phyloP scores from a whole-genome alignment of 1,140 invertebrate genomes.

The Cyphomyrmex costatus region DNA sequence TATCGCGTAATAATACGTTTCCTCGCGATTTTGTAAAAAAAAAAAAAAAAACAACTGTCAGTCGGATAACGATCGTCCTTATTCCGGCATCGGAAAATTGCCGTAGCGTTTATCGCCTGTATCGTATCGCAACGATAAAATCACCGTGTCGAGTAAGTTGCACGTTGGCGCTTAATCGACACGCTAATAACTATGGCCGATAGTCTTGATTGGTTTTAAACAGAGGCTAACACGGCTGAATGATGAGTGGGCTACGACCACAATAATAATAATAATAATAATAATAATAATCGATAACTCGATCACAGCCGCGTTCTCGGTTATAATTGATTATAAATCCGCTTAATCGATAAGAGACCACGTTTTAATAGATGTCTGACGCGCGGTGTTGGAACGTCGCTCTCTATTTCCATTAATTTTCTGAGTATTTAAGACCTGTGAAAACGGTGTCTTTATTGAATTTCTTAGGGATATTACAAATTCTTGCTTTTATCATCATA shows the following conservation, averaged over 20 bases:
- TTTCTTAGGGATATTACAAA: slow-evolving; percentile 25
- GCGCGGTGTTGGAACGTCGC: background rate
- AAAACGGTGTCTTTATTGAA: slow-evolving; percentile 43
- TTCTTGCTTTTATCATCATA: slow-evolving; percentile 6
- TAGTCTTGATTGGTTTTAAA: slow-evolving; percentile 62
- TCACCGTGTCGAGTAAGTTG: slow-evolving; percentile 11
- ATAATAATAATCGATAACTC: slow-evolving; percentile 61
- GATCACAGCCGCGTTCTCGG: slow-evolving; percentile 6
- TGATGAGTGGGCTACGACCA: slow-evolving; percentile 29
- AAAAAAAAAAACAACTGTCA: slow-evolving; percentile 27
- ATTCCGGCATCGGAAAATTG: slow-evolving; percentile 37
- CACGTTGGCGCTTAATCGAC: slow-evolving; percentile 53
- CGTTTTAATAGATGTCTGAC: slow-evolving; percentile 54
- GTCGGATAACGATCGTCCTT: slow-evolving; percentile 43
- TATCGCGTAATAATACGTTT: slow-evolving; percentile 31
- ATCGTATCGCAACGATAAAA: slow-evolving; percentile 37
- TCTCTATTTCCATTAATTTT: slow-evolving; percentile 31
- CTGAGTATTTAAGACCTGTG: background rate
- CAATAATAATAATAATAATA: slow-evolving; percentile 67
- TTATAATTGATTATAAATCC: slow-evolving; percentile 56
- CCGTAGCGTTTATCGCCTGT: slow-evolving; percentile 35
- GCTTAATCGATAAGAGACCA: slow-evolving; percentile 44
- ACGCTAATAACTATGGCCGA: slow-evolving; percentile 46
- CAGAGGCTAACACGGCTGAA: slow-evolving; percentile 38
- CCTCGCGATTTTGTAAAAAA: slow-evolving; percentile 2